phyloP scores from a whole-genome alignment of 2,113 vertebrate species.

The Fulica atra region DNA sequence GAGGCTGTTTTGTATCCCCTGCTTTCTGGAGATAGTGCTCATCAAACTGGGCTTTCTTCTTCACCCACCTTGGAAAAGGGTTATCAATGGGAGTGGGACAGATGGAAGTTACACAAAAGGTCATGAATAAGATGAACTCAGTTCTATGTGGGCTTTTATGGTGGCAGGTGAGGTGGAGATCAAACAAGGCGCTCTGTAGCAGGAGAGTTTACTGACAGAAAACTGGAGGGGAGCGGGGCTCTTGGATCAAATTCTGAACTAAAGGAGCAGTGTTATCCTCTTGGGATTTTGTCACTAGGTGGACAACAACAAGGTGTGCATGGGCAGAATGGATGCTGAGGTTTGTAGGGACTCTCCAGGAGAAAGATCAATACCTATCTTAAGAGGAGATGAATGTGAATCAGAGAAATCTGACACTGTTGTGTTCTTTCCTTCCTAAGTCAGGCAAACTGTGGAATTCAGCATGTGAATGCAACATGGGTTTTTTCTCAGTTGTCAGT shows the following conservation, averaged over 20 bases:
- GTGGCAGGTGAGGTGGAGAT: neutral
- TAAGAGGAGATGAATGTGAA: neutral
- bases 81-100: neutral
- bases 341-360: neutral
- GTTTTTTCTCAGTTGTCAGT: neutral
- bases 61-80: neutral
- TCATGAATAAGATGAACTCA: neutral
- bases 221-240: neutral
- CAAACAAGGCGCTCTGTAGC: neutral
- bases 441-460: neutral
- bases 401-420: neutral
- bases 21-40: neutral
- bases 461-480: neutral
- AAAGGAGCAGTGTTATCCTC: neutral
- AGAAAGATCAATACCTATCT: neutral
- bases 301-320: neutral
- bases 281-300: neutral
- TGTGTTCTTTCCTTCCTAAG: neutral
- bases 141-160: neutral
- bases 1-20: neutral
- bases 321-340: neutral
- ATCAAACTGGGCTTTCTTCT: neutral
- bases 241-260: neutral
- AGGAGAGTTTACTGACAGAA: slow-evolving; percentile 13
- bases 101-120: neutral